Evolutionary conservation across 1,140 invertebrate genomes (phyloP).

Genomic region (Bombus turneri): DNA sequence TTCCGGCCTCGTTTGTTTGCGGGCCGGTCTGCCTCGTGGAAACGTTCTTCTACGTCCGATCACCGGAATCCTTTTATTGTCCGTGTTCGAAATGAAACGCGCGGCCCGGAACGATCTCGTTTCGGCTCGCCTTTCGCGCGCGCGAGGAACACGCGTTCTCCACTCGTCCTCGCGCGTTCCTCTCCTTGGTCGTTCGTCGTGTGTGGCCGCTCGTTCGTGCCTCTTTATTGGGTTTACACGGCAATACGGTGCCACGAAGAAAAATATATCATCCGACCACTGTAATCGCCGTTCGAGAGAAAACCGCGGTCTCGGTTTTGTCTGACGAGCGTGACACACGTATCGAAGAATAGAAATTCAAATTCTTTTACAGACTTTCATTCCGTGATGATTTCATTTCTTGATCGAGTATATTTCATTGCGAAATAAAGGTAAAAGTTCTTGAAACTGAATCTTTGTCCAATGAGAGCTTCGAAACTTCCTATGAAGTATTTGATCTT

Average conservation of each 20-base stretch:
- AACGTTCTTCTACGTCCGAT: constrained; percentile 61
- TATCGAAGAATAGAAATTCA: background rate
- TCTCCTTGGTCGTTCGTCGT: constrained; percentile 39
- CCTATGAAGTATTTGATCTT: background rate
- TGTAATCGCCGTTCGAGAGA: constrained; percentile 41
- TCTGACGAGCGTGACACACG: background rate
- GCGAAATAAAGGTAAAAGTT: background rate
- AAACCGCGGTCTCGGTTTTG: constrained; percentile 22
- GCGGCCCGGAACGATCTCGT: constrained; percentile 51
- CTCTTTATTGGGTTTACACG: constrained; percentile 69
- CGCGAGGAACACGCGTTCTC: constrained; percentile 41
- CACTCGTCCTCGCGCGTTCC: background rate
- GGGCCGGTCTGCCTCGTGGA: constrained; percentile 55
- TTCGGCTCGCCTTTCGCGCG: constrained; percentile 54
- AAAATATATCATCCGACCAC: constrained; percentile 62
- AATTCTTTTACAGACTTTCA: background rate
- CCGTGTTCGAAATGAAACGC: constrained; percentile 50
- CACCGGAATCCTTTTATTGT: constrained; percentile 66
- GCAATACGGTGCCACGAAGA: constrained; percentile 60
- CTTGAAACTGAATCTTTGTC: too few relatives aligned
- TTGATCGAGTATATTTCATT: background rate
- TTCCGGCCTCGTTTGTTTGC: constrained; percentile 70
- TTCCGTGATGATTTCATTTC: too few relatives aligned
- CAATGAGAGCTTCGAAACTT: background rate
- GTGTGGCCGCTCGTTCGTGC: constrained; percentile 65